Percentiles rank a stretch among this genome's conserved stretches.
Conservation (phyloP, 1,140 invertebrate genomes). For the Penaeus indicus region DNA sequence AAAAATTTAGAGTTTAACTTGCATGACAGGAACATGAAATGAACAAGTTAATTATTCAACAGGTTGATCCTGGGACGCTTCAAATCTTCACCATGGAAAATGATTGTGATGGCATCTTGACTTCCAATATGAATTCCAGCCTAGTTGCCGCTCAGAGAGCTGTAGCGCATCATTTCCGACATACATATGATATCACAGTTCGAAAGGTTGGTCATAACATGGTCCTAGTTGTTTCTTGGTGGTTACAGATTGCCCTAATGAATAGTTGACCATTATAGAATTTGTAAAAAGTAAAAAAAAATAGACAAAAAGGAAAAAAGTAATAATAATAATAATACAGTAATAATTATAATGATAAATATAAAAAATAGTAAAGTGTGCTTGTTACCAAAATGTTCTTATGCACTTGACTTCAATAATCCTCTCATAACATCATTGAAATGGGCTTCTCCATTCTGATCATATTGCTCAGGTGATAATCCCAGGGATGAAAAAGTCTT, state of each 20-base stretch:
- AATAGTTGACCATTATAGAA: too few relatives aligned
- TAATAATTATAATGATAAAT: not conserved
- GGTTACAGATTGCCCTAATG: too few relatives aligned
- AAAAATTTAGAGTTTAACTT: constrained; percentile 3
- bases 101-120: constrained; percentile 80
- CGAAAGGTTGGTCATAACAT: constrained; percentile 60
- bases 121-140: constrained; percentile 82
- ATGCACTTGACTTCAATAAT: not conserved
- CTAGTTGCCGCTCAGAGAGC: constrained; percentile 80
- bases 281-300: too few relatives aligned
- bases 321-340: constrained; percentile 21
- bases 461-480: constrained; percentile 46
- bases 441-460: not conserved
- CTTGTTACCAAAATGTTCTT: constrained; percentile 37
- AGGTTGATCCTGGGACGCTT: constrained; percentile 78
- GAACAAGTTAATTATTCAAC: not conserved
- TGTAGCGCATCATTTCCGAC: constrained; percentile 77
- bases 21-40: not conserved
- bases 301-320: constrained; percentile 22
- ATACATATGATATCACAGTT: constrained; percentile 71
- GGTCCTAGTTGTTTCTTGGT: constrained; percentile 52
- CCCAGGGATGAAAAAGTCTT: constrained; percentile 54
- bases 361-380: constrained; percentile 39
- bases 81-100: constrained; percentile 89
- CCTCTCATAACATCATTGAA: not conserved